Evolutionary conservation across 64 coral and sea anemone genomes (phyloP), one percentile per base, ranked within the genome.

Genomic region (Trachythela sp.): DNA sequence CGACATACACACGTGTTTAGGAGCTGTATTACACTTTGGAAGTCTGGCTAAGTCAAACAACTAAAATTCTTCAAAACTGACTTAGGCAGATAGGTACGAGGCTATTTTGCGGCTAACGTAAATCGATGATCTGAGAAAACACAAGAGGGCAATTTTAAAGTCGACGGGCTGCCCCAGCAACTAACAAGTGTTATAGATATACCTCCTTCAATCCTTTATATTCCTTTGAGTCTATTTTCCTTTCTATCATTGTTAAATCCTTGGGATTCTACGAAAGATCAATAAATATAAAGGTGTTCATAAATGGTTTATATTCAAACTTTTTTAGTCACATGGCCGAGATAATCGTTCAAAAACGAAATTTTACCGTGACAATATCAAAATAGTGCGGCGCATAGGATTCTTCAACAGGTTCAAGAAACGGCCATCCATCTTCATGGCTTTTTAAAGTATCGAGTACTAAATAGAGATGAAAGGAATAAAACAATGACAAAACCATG

Each of bases 361-460:
- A 32, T 3, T 24, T 20, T 88, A 97, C 95, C 92, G 94, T 92
- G 39, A 97, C 94, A 27, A 97, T 97, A n/a, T 97, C 95, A 84
- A 92, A 86, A 52, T 97, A 97, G 7, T 97, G 95, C 24, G 95
- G 95, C 49, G 95, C 95, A 71, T 97, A 97, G 15, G 95, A 97
- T 67, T 97, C 95, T 40, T 97, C 95, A 24, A 97, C 95, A 48
- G 95, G 95, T 30, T 97, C 95, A 70, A 97, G 64, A 84, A 97
- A 97, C 13, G 95, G 95, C 95, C 95, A 97, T 14, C 92, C 95
- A 40, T 97, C 91, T 42, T 92, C 92, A 51, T 97, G 95, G 84
- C 92, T 97, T 42, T 97, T 97, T 22, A 97, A 71, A 38, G 93
- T 84, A 85, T 97, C 95, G 48, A 97, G 54, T 33, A 97, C 95